Conservation (phyloP, 2,888 invertebrate genomes). For the Smittia sp. region DNA sequence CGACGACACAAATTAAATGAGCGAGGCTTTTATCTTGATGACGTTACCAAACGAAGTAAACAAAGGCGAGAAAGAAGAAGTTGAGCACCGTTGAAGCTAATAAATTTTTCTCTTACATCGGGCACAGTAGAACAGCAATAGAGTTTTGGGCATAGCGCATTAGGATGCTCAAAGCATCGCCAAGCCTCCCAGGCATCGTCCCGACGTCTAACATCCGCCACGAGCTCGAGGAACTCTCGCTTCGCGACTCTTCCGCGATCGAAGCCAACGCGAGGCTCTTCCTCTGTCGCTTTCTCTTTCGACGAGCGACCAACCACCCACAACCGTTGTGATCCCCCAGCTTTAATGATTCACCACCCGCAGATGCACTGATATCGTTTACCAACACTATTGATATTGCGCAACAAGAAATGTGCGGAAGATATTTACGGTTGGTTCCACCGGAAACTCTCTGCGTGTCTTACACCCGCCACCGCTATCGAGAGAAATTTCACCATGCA, state of each 20-base stretch:
- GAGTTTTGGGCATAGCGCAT: conserved; percentile 54
- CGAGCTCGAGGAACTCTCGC: background rate
- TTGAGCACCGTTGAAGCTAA: background rate
- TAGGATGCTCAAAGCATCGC: conserved; percentile 52
- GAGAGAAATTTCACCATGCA: conserved; percentile 28
- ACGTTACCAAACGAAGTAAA: background rate
- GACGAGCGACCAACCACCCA: background rate
- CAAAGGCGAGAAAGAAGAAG: background rate
- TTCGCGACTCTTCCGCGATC: background rate
- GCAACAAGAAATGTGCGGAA: background rate
- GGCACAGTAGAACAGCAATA: conserved; percentile 53
- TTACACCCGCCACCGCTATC: conserved; percentile 13
- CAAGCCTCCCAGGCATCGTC: conserved; percentile 53
- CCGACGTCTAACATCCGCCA: conserved; percentile 51
- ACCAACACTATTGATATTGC: background rate
- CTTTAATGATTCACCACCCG: background rate
- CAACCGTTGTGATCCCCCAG: background rate
- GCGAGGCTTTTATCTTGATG: conserved; percentile 8
- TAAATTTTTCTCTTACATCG: conserved; percentile 48
- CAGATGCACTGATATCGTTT: background rate
- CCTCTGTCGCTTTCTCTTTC: background rate
- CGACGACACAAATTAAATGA: background rate
- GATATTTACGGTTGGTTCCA: conserved; percentile 36
- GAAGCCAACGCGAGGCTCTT: background rate
- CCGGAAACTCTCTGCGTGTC: conserved; percentile 21